phyloP scores from a whole-genome alignment of 2,888 invertebrate species.

The Nephrotoma appendiculata region DNA sequence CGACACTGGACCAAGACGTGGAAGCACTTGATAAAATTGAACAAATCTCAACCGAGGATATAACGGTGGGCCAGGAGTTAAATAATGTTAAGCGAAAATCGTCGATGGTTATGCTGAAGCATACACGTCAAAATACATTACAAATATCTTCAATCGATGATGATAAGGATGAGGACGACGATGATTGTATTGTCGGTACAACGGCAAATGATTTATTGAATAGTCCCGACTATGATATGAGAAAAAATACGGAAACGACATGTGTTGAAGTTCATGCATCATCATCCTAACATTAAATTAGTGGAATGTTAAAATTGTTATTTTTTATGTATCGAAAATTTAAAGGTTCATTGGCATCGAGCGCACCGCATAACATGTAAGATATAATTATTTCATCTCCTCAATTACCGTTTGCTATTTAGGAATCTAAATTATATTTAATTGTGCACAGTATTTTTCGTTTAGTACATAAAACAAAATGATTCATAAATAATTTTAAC shows the following conservation, averaged over 20 bases:
- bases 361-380: too few species aligned
- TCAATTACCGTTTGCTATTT: too few species aligned
- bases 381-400: too few species aligned
- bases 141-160: conserved; percentile 2
- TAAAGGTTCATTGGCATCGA: too few species aligned
- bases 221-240: background rate
- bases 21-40: conserved; percentile 4
- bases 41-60: background rate
- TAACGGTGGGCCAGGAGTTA: background rate
- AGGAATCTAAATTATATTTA: too few species aligned
- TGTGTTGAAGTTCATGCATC: conserved; percentile 4
- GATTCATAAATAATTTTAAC: too few species aligned
- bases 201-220: conserved; percentile 1
- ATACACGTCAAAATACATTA: background rate
- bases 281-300: background rate
- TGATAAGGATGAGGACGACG: background rate
- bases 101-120: background rate
- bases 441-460: too few species aligned
- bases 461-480: too few species aligned
- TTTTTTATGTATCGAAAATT: too few species aligned
- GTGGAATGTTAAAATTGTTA: too few species aligned
- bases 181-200: background rate
- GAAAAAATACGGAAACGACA: background rate
- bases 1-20: background rate
- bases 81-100: background rate